Evolutionary conservation across 2,888 invertebrate species (phyloP), one percentile per base, ranked within the genome.

Genomic region (Platerodrilus igneus): DNA sequence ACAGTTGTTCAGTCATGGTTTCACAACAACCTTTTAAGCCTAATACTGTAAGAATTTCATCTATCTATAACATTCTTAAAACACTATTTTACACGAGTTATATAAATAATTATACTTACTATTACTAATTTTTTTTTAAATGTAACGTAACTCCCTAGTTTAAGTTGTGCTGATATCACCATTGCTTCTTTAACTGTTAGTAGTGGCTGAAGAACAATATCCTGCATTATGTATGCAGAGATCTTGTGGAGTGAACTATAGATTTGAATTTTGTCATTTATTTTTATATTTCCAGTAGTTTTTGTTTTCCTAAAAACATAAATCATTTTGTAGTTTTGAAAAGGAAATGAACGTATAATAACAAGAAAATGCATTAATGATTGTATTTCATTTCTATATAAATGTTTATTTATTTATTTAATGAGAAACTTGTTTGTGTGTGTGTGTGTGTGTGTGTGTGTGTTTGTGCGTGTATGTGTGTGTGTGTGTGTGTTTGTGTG

Each of bases 221-320:
- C 82, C 63, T 89, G 88, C 83, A 86, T 86, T 51, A 89, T 88
- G 71, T 87, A 87, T 32, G 83, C 79, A 18, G 83, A 80, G 46
- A 85, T 72, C 60, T 85, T 86, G 58, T 84, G 78, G 69, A 85
- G 87, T 7, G 77, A 67, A 22, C 76, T 70, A 71, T 83, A 73
- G 51, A 84, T 78, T 2, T 87, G 70, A 0, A 75, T 69, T 43
- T 76, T 75, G 0, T 81, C 82, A 58, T 86, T 86, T 4, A 85
- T 78, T 37, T 74, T 71, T 35, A 87, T 79, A 2, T 71, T 70
- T 0, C 87, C 87, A 30, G 71, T 74, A n/a, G n/a, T n/a, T n/a
- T n/a, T n/a, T n/a, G n/a, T n/a, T n/a, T n/a, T n/a, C n/a, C n/a
- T n/a, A n/a, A n/a, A n/a, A n/a, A n/a, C n/a, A n/a, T n/a, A n/a